Base-by-base conservation (phyloP, 37 sponge, comb jelly and placozoan species). In the Beroe ovata region DNA sequence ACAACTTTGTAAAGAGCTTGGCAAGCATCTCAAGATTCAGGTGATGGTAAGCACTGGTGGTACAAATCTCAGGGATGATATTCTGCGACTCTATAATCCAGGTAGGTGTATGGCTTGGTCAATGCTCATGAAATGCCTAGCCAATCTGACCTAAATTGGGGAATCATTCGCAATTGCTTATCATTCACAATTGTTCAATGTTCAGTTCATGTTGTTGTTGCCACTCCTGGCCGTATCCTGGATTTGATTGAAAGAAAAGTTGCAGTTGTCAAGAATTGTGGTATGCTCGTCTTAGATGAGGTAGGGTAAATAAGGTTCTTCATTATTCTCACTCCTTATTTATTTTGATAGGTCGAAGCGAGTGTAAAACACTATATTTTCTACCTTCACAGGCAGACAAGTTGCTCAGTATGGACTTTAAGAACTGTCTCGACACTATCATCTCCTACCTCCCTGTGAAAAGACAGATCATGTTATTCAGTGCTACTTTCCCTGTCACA, bases 31-130 rank as follows among this genome's bases (percentile, higher is more conserved):
- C 94, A 91, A 91, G 16, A 91, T 93, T 22, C 62, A 90, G 20
- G 95, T 95, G 28, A 97, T 97, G 96, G 99, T 97, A 28, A 95
- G 96, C 40, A 97, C 99, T 3, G 99, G 99, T 19, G 99, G 99
- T 18, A 97, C 99, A 40, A 93, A 91, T 32, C 92, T 97, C 38
- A 60, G 90, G 66, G 99, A 97, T 88, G 99, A 97, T 64, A 97
- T 97, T 90, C 92, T 97, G 94, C 91, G 99, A 89, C 90, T 97
- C 29, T 93, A 97, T 60, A 93, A 96, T 28, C 91, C 91, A 30
- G 94, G 94, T 93, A 88, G 54, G 90, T 61, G 25, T 6, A n/a
- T 0, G 59, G 37, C 20, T 23, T 14, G n/a, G n/a, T n/a, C n/a
- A n/a, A n/a, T n/a, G n/a, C n/a, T n/a, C n/a, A n/a, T n/a, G n/a